Evolutionary conservation across 2,888 invertebrate genomes (phyloP).

Genomic region (Melitaea athalia): DNA sequence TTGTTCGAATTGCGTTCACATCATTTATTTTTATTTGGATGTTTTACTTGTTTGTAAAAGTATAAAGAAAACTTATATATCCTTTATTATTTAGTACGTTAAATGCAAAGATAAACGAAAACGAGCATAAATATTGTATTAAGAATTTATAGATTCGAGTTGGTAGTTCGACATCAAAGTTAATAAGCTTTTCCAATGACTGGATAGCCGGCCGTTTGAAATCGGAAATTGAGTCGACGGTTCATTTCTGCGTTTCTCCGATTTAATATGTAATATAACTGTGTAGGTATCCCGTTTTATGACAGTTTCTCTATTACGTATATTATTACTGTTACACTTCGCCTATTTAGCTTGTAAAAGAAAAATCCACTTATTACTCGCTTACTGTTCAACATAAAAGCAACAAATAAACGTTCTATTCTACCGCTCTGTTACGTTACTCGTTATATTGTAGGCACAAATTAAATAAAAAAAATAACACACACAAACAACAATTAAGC

Average conservation of each 20-base stretch:
- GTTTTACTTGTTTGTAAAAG: slow-evolving; percentile 6
- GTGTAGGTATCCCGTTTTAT: slow-evolving; percentile 28
- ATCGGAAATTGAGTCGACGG: slow-evolving; percentile 36
- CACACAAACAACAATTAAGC: slow-evolving; percentile 39
- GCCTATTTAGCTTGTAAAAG: slow-evolving; percentile 14
- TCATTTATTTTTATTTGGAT: slow-evolving; percentile 19
- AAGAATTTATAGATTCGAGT: not conserved
- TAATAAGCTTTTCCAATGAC: slow-evolving; percentile 27
- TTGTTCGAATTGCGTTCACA: slow-evolving; percentile 27
- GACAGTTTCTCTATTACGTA: slow-evolving; percentile 24
- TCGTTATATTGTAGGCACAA: not conserved
- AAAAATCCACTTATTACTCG: not conserved
- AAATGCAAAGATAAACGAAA: not conserved
- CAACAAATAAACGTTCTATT: not conserved
- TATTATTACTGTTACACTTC: slow-evolving; percentile 19
- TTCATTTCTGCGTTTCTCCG: slow-evolving; percentile 30
- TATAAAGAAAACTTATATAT: not conserved
- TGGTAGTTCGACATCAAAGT: slow-evolving; percentile 10
- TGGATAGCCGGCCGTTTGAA: slow-evolving; percentile 19
- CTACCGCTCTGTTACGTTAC: not conserved
- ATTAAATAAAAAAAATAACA: not conserved
- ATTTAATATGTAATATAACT: slow-evolving; percentile 29
- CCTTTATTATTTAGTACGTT: not conserved
- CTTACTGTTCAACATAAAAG: not conserved
- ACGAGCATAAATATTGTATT: not conserved